phyloP scores from a whole-genome alignment of 1,140 invertebrate species.

The Lasaia peninsularis region DNA sequence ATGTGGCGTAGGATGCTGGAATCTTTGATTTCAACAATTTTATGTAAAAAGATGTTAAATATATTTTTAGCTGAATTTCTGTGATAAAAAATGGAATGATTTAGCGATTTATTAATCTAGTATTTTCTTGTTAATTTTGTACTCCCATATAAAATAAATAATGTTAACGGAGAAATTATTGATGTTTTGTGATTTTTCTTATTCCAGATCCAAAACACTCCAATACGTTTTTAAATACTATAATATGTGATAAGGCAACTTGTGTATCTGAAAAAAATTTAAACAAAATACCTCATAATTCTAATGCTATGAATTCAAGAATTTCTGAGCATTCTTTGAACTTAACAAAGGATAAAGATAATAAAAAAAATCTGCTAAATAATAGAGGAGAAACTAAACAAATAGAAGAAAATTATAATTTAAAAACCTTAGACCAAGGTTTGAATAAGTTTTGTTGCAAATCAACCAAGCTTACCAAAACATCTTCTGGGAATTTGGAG shows the following conservation, averaged over 20 bases:
- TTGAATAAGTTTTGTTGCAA: neutral
- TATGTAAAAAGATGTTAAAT: too few species aligned
- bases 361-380: neutral
- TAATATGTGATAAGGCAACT: too few species aligned
- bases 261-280: too few species aligned
- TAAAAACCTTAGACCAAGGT: neutral
- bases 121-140: slow-evolving; percentile 57
- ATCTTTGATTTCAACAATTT: too few species aligned
- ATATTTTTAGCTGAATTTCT: too few species aligned
- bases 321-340: neutral
- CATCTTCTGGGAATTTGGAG: slow-evolving; percentile 31
- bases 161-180: slow-evolving; percentile 8
- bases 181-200: too few species aligned
- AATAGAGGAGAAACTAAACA: neutral
- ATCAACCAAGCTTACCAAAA: slow-evolving; percentile 18
- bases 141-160: slow-evolving; percentile 51
- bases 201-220: too few species aligned
- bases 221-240: too few species aligned
- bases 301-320: too few species aligned
- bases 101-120: slow-evolving; percentile 7
- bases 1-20: too few species aligned
- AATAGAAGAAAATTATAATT: neutral
- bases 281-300: too few species aligned
- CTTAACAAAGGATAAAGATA: neutral
- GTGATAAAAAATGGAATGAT: too few species aligned